phyloP scores from a whole-genome alignment of 92 coral and sea anemone species.

The Actinernus sp. region DNA sequence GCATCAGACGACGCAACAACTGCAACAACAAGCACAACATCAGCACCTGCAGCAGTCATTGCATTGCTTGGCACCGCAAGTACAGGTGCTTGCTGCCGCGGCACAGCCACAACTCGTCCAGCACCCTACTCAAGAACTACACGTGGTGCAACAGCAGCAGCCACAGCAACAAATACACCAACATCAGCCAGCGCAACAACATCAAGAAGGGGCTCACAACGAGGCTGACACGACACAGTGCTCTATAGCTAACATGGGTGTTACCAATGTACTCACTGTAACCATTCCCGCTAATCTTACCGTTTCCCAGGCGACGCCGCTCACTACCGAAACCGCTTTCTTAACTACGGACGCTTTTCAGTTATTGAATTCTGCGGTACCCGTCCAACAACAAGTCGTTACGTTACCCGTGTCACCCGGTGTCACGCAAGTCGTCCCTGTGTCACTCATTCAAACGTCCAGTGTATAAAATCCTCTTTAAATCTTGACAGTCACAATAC shows the following conservation, averaged over 20 bases:
- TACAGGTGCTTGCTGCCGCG: constrained; percentile 39
- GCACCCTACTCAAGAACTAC: constrained; percentile 42
- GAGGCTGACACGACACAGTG: constrained; percentile 31
- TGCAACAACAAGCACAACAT: constrained; percentile 32
- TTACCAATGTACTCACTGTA: constrained; percentile 56
- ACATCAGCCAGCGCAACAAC: constrained; percentile 47
- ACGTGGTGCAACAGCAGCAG: constrained; percentile 45
- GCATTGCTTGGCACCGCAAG: constrained; percentile 29
- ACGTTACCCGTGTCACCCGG: constrained; percentile 61
- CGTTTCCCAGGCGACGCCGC: constrained; percentile 74
- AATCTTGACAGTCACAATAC: too few relatives aligned
- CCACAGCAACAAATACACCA: constrained; percentile 12
- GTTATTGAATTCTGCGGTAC: constrained; percentile 34
- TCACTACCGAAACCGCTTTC: constrained; percentile 71
- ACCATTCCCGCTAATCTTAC: constrained; percentile 57
- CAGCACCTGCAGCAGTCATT: constrained; percentile 64
- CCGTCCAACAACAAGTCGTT: constrained; percentile 63
- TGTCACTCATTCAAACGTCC: constrained; percentile 76
- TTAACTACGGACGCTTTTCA: constrained; percentile 74
- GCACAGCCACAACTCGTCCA: constrained; percentile 26
- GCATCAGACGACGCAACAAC: constrained; percentile 73
- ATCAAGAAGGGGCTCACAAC: constrained; percentile 35
- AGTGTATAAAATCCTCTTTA: constrained; percentile 12
- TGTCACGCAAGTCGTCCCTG: constrained; percentile 82
- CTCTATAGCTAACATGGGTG: constrained; percentile 53